Conservation (phyloP, 2,888 invertebrate species). For the Tinea semifulvella region DNA sequence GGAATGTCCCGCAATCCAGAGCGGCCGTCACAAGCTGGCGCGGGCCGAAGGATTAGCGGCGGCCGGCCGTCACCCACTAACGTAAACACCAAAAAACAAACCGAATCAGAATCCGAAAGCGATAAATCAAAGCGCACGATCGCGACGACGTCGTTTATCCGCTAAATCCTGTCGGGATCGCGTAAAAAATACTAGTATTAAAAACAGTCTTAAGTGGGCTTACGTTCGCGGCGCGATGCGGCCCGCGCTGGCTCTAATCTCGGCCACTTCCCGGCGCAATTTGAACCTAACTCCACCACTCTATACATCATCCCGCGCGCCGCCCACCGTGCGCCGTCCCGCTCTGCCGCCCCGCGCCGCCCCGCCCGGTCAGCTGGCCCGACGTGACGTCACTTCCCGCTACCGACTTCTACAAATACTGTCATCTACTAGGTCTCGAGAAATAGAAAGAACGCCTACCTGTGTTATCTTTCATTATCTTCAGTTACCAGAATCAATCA, state of each 20-base stretch:
- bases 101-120: constrained; percentile 29
- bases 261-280: constrained; percentile 80
- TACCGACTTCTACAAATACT: constrained; percentile 18
- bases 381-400: constrained; percentile 67
- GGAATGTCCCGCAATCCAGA: constrained; percentile 50
- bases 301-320: constrained; percentile 73
- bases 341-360: constrained; percentile 23
- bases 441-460: constrained; percentile 9
- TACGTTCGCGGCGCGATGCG: constrained; percentile 71
- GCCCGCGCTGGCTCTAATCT: constrained; percentile 75
- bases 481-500: constrained; percentile 6
- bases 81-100: constrained; percentile 62
- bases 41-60: constrained; percentile 59
- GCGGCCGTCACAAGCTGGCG: constrained; percentile 61
- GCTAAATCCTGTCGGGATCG: constrained; percentile 66
- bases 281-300: constrained; percentile 78
- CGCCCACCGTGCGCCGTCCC: constrained; percentile 43
- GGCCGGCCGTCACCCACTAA: constrained; percentile 55
- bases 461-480: constrained; percentile 8
- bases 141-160: constrained; percentile 61
- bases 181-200: constrained; percentile 75
- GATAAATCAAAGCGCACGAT: constrained; percentile 66
- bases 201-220: constrained; percentile 78
- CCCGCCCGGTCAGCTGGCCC: constrained; percentile 55
- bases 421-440: constrained; percentile 8